Evolutionary conservation across 2,888 invertebrate species (phyloP), one percentile per base, ranked within the genome.

Genomic region (Drosophila fungiperda): DNA sequence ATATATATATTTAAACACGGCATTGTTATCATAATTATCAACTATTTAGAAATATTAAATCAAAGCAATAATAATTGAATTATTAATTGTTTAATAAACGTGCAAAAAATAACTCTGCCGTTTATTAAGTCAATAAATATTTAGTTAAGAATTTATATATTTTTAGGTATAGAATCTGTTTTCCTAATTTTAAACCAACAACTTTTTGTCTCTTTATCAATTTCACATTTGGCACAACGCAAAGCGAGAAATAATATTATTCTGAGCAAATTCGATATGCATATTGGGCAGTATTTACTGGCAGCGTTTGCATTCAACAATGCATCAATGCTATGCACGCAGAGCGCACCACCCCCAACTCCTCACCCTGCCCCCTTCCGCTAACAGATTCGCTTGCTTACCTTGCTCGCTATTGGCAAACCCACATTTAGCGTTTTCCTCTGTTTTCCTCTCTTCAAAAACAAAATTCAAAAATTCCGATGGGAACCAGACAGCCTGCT

Each of bases 381-480:
- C 59, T 1, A 9, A 3, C 9, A 26, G 9, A 35, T n/a, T 23
- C 45, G 15, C 12, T 23, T 12, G 15, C 35, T 26, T 26, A 26
- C 26, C 26, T 15, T n/a, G 8, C n/a, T 20, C n/a, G 20, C 23
- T 45, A 32, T 29, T n/a, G 40, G n/a, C 29, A 57, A 40, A 29
- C 57, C 40, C 57, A 49, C 29, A 53, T 57, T 58, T 53, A 45
- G 61, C 35, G 54, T 29, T 29, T 29, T 5, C 29, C 29, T 29
- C 29, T 29, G 29, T 29, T 29, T 29, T 29, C 29, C 15, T 15
- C 80, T 67, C 59, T 64, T 76, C 68, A 71, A 20, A 45, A 80
- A 79, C 58, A 77, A 80, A 80, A 80, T 78, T 58, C 78, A 77
- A 80, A 79, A 77, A 79, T 79, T 80, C 81, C 81, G 73, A 69